A percentile compares a stretch with the other conserved stretches of the same genome.
Evolutionary conservation across 2,113 vertebrate genomes (phyloP).

Genomic region (Cricetomys ansorgei): DNA sequence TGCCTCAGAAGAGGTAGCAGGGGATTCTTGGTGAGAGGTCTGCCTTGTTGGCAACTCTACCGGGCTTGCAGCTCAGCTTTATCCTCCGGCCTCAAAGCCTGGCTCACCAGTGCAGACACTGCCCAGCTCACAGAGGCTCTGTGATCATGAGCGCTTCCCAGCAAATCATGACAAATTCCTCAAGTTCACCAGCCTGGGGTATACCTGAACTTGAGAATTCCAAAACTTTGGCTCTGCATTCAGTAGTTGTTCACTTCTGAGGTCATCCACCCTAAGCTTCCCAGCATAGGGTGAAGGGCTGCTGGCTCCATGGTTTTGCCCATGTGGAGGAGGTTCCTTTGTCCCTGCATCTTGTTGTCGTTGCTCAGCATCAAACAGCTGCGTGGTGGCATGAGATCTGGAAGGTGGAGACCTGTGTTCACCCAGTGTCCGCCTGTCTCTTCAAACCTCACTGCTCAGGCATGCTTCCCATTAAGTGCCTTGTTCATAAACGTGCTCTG

Average conservation of each 20-base stretch:
- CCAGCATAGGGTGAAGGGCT: background rate
- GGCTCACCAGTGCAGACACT: background rate
- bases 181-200: background rate
- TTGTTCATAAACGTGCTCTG: conserved; percentile 45
- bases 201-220: background rate
- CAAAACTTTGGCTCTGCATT: rapidly evolving
- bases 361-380: background rate
- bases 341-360: background rate
- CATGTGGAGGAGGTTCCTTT: background rate
- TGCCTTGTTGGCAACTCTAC: background rate
- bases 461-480: conserved; percentile 71
- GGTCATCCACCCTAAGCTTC: too few relatives aligned
- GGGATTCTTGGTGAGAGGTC: too few relatives aligned
- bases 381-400: background rate
- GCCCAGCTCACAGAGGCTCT: background rate
- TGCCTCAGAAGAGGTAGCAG: background rate
- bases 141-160: background rate
- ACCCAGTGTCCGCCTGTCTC: background rate
- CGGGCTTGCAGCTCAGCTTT: background rate
- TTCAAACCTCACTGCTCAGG: conserved; percentile 27
- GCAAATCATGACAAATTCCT: too few relatives aligned
- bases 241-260: background rate
- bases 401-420: background rate
- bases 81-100: background rate
- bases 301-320: background rate